Conservation (phyloP, 2,113 vertebrate species). For the Seriola rivoliana region DNA sequence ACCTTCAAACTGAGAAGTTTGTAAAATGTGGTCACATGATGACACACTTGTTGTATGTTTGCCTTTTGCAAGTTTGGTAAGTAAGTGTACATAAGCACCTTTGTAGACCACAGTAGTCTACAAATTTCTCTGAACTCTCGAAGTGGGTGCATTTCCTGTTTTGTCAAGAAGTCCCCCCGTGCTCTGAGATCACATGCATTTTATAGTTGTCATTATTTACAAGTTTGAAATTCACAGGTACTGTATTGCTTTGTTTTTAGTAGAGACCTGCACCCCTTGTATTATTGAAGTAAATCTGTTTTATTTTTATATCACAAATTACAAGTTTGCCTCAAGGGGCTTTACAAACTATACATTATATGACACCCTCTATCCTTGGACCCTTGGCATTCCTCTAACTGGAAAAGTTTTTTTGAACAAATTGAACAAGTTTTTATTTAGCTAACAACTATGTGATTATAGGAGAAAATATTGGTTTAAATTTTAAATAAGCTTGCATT, state of each 20-base stretch:
- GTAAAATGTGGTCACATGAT: background rate
- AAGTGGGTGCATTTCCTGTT: constrained; percentile 2
- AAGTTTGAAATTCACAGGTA: background rate
- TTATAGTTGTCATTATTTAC: background rate
- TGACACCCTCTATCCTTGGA: no score
- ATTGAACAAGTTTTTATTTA: no score
- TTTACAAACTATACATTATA: no score
- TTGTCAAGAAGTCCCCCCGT: background rate
- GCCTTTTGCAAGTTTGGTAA: background rate
- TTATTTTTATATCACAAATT: no score
- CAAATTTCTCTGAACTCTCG: background rate
- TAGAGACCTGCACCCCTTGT: no score
- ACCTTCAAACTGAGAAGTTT: background rate
- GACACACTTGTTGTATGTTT: background rate
- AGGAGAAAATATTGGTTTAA: background rate
- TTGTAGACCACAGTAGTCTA: background rate
- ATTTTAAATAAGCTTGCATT: background rate
- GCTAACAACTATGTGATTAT: background rate
- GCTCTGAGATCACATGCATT: background rate
- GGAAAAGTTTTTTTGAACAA: no score
- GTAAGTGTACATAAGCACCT: background rate
- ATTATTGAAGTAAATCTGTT: no score
- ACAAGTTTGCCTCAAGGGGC: no score
- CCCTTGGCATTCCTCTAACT: no score
- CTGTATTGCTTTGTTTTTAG: background rate